Conservation (phyloP, 37 sponge, comb jelly and placozoan genomes). For the Agelas oroides region DNA sequence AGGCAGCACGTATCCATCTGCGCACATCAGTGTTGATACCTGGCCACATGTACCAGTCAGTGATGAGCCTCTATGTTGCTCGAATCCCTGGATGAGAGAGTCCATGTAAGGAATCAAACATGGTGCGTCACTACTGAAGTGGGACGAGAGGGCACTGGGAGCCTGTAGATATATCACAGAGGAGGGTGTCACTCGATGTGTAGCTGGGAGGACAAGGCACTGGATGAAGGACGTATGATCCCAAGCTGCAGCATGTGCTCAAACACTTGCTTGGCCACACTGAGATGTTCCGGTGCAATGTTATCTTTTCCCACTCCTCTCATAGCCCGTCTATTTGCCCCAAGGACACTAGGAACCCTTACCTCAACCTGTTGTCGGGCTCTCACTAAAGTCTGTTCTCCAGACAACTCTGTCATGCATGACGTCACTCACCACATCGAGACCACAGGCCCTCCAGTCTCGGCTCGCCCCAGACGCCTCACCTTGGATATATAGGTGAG, state of each 20-base stretch:
- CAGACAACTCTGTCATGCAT: constrained; percentile 2
- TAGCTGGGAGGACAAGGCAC: constrained; percentile 51
- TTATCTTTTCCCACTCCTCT: neutral
- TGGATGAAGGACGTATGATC: constrained; percentile 53
- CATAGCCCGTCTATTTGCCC: constrained; percentile 36
- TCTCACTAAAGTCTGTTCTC: neutral
- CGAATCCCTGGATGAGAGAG: no score
- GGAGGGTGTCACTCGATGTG: no score
- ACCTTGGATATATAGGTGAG: constrained; percentile 35
- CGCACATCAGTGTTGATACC: no score
- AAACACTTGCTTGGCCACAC: constrained; percentile 28
- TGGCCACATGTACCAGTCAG: no score
- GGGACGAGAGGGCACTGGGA: no score
- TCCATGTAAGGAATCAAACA: no score
- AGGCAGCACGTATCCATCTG: no score
- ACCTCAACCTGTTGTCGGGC: constrained; percentile 1
- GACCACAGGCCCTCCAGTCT: constrained; percentile 66
- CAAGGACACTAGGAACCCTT: constrained; percentile 20
- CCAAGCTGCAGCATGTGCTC: constrained; percentile 60
- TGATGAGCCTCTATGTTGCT: no score
- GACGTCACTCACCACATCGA: constrained; percentile 23
- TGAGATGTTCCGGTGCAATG: constrained; percentile 55
- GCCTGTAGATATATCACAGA: no score
- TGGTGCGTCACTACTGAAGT: no score
- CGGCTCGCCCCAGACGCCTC: constrained; percentile 53